Evolutionary conservation across 2,113 vertebrate species (phyloP).

Genomic region (Cynopterus brachyotis): DNA sequence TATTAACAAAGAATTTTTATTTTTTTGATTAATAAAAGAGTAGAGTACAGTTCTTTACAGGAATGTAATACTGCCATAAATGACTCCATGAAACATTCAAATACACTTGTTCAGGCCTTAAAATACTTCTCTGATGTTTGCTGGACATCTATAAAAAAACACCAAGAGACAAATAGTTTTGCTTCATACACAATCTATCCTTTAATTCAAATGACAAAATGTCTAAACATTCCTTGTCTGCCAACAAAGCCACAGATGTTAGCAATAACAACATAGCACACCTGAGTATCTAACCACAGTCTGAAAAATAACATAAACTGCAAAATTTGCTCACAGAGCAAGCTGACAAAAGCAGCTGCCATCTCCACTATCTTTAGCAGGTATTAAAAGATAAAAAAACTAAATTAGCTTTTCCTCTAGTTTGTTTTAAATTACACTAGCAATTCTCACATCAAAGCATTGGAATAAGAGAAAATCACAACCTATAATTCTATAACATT

Average conservation of each 20-base stretch:
- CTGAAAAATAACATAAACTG: background rate
- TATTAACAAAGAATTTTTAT: background rate
- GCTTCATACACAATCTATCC: background rate
- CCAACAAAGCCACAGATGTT: background rate
- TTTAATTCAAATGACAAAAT: background rate
- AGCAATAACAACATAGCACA: background rate
- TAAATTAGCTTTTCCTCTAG: background rate
- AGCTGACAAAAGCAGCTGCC: background rate
- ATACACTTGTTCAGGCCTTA: background rate
- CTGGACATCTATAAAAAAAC: background rate
- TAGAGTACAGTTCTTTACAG: background rate
- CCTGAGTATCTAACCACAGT: background rate
- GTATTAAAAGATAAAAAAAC: background rate
- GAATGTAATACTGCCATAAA: background rate
- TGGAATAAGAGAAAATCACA: background rate
- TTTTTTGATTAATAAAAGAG: background rate
- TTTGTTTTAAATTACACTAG: background rate
- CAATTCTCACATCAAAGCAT: background rate
- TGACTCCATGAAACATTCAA: background rate
- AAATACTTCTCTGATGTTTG: background rate
- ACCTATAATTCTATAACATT: background rate
- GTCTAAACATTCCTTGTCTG: background rate
- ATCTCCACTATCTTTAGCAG: background rate
- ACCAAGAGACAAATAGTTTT: background rate
- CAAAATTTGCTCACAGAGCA: background rate